Conservation (phyloP, 35 echinoderm and acorn worm genomes). For the Stichopus chloronotus region DNA sequence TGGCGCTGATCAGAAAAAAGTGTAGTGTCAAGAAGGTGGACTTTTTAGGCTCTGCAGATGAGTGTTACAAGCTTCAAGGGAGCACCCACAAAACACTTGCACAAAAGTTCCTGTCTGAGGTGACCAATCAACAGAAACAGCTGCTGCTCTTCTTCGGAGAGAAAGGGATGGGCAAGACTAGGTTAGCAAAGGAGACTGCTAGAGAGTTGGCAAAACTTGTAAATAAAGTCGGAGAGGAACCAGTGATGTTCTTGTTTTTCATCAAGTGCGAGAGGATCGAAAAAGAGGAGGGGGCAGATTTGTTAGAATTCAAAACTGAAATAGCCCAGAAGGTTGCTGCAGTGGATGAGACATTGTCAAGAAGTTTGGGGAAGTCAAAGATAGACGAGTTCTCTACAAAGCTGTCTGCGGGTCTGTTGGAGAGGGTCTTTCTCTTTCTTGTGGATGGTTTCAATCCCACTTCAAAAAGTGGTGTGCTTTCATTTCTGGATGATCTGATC, state of each 20-base stretch:
- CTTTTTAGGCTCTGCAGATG: not conserved
- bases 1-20: constrained; percentile 8
- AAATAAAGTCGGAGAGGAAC: not conserved
- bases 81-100: not conserved
- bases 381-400: not conserved
- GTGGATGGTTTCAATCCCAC: constrained; percentile 1
- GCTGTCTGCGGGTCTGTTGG: not conserved
- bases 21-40: not conserved
- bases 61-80: constrained; percentile 33
- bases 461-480: not conserved
- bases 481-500: constrained; percentile 15
- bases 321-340: not conserved
- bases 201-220: constrained; percentile 14
- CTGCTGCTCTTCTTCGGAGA: constrained; percentile 32
- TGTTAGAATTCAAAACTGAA: not conserved
- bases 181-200: constrained; percentile 39
- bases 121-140: constrained; percentile 5
- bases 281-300: not conserved
- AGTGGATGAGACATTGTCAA: constrained; percentile 17
- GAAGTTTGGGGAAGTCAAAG: not conserved
- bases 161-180: constrained; percentile 36
- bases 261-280: not conserved
- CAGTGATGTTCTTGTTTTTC: constrained; percentile 10
- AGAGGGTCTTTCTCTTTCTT: constrained; percentile 34
- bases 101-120: constrained; percentile 7